Base-by-base conservation (phyloP, 2,113 vertebrate genomes). In the Labrus mixtus region DNA sequence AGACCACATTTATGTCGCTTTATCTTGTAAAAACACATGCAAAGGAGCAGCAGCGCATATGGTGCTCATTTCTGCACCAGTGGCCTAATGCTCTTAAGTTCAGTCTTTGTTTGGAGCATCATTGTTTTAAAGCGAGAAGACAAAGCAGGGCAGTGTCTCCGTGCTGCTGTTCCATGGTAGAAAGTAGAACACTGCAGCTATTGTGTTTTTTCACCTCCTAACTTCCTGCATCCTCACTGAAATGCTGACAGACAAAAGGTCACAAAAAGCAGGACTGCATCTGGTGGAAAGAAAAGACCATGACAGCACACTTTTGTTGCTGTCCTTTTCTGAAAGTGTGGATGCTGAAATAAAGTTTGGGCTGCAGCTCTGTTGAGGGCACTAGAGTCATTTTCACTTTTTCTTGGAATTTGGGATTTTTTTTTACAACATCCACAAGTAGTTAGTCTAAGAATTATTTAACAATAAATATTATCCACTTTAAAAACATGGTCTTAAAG, bases 71-170 rank as follows among this genome's bases (percentile, higher is more conserved):
- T 88, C 84, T 88, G 84, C 86, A 88, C 69, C 84, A 81, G 74
- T 78, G 77, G 81, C 68, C 83, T 90, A 78, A 90, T 87, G 83
- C 86, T 85, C 83, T 89, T 89, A 87, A 76, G 76, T 84, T 79
- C 41, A 43, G n/a, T 84, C 90, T 90, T 91, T 93, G 87, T 92
- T 85, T 37, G 65, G 53, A 70, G 81, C 75, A 82, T 89, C 88
- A 90, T 90, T 92, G 91, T 90, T 91, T 89, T 83, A 84, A 33
- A 48, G 51, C 60, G 72, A 33, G 19, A 25, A 58, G 63, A 91
- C 88, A 92, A 91, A 86, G 88, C 69, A 0, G 76, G 79, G 48
- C 76, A 68, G 78, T 86, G 78, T 87, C 64, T 70, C 43, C 23
- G 19, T 33, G 56, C 69, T 82, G 79, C 77, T 78, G 54, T 77